These are phyloP conservation scores for Diarsia dahlii DNA, from an alignment of 2,888 invertebrate genomes.

Conservation along the genomic window DNA sequence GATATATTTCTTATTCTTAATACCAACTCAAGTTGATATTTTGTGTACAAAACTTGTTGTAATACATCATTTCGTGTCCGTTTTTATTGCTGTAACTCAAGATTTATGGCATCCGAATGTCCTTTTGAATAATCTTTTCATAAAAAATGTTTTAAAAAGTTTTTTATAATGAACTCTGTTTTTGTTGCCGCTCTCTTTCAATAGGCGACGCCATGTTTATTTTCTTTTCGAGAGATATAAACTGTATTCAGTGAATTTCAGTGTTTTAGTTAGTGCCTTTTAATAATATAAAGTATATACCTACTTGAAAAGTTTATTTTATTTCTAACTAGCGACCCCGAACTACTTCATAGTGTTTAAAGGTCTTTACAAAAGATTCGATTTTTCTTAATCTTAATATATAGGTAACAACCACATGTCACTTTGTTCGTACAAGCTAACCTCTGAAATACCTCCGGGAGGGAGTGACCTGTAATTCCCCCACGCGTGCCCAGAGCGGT, in stretches of 20 bases:
- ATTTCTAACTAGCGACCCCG: background rate
- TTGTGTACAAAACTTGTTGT: conserved; percentile 53
- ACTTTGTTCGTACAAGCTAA: too few species aligned
- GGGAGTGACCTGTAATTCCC: too few species aligned
- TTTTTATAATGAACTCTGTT: conserved; percentile 67
- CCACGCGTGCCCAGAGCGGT: too few species aligned
- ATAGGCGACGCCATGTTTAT: conserved; percentile 43
- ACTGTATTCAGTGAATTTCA: conserved; percentile 33
- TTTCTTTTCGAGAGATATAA: conserved; percentile 22
- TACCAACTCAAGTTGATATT: conserved; percentile 40
- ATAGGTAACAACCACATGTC: too few species aligned
- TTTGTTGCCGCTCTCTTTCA: conserved; percentile 54
- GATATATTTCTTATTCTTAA: conserved; percentile 19
- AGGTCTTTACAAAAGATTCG: too few species aligned
- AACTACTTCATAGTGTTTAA: too few species aligned
- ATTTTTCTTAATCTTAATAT: too few species aligned
- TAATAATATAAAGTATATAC: background rate
- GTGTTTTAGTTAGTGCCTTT: conserved; percentile 5
- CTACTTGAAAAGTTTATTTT: conserved; percentile 3
- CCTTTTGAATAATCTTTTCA: conserved; percentile 66
- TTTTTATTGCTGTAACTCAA: conserved; percentile 58
- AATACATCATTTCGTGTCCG: conserved; percentile 60
- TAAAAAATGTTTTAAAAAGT: conserved; percentile 63
- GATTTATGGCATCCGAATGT: conserved; percentile 64
- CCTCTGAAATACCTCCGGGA: too few species aligned